These are phyloP conservation scores for Camponotus pennsylvanicus DNA, from an alignment of 1,140 invertebrate genomes.

Conservation along the genomic window DNA sequence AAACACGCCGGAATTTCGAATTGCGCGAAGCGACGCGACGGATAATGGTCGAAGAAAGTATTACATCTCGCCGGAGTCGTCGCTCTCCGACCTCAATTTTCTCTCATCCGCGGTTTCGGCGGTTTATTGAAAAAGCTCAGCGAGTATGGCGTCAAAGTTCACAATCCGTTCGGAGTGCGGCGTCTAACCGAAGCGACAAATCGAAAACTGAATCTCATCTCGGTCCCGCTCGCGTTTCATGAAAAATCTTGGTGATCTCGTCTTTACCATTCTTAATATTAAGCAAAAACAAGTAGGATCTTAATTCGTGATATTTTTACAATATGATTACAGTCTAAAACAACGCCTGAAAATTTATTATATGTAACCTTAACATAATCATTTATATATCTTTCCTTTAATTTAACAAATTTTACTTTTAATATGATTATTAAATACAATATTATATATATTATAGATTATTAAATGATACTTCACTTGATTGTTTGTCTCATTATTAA, in stretches of 20 bases:
- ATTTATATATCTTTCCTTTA: neutral
- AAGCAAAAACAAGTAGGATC: neutral
- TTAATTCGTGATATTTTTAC: neutral
- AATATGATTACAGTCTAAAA: neutral
- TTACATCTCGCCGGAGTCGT: slow-evolving; percentile 55
- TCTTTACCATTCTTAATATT: slow-evolving; percentile 26
- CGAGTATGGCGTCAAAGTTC: slow-evolving; percentile 70
- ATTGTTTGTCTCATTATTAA: neutral
- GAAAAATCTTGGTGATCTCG: slow-evolving; percentile 19
- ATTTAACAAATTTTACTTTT: neutral
- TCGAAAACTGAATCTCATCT: slow-evolving; percentile 75
- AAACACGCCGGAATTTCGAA: slow-evolving; percentile 58
- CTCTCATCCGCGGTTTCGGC: slow-evolving; percentile 65
- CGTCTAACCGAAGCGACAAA: slow-evolving; percentile 65
- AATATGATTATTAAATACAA: neutral
- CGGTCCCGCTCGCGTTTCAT: slow-evolving; percentile 60
- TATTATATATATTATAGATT: neutral
- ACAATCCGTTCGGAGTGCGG: slow-evolving; percentile 71
- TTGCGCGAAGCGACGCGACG: slow-evolving; percentile 36
- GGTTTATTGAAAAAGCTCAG: slow-evolving; percentile 75
- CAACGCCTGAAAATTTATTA: neutral
- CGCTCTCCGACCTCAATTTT: slow-evolving; percentile 65
- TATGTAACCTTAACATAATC: neutral
- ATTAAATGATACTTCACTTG: neutral
- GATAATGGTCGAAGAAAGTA: slow-evolving; percentile 64